Percentiles rank a stretch among this genome's conserved stretches.
These are phyloP conservation scores for Tetramorium parvispinum DNA, from an alignment of 1,140 invertebrate species.

Conservation along the genomic window DNA sequence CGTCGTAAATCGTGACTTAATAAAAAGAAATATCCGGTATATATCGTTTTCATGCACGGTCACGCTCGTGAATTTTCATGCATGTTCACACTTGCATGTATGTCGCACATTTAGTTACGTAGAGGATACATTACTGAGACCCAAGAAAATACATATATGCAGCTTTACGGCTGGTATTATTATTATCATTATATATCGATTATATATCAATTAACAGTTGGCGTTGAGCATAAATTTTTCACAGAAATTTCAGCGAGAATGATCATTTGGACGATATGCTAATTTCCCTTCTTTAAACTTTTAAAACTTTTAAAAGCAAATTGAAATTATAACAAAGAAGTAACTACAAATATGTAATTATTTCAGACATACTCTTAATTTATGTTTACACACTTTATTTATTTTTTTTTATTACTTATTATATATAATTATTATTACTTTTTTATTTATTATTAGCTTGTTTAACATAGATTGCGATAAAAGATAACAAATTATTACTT, in stretches of 20 bases:
- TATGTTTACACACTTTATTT: constrained; percentile 5
- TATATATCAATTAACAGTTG: constrained; percentile 28
- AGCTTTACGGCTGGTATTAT: constrained; percentile 44
- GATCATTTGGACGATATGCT: not conserved
- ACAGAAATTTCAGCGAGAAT: not conserved
- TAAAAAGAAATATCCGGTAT: constrained; percentile 37
- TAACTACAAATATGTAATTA: not conserved
- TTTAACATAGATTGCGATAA: not conserved
- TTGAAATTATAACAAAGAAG: not conserved
- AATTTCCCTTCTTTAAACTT: not conserved
- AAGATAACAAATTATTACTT: not conserved
- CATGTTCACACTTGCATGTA: not conserved
- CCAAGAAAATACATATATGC: not conserved
- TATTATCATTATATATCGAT: too few species aligned
- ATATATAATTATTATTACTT: too few species aligned
- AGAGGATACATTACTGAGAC: constrained; percentile 18
- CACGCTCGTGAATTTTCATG: constrained; percentile 48
- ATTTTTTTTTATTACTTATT: too few species aligned
- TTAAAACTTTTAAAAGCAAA: not conserved
- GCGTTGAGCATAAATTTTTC: constrained; percentile 56
- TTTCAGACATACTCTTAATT: not conserved
- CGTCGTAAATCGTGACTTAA: constrained; percentile 33
- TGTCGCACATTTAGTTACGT: constrained; percentile 21
- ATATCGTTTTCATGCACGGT: constrained; percentile 2
- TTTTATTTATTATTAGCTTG: not conserved